Conservation (phyloP, 2,797 vertebrate species). For the Sebastes trivittatus region DNA sequence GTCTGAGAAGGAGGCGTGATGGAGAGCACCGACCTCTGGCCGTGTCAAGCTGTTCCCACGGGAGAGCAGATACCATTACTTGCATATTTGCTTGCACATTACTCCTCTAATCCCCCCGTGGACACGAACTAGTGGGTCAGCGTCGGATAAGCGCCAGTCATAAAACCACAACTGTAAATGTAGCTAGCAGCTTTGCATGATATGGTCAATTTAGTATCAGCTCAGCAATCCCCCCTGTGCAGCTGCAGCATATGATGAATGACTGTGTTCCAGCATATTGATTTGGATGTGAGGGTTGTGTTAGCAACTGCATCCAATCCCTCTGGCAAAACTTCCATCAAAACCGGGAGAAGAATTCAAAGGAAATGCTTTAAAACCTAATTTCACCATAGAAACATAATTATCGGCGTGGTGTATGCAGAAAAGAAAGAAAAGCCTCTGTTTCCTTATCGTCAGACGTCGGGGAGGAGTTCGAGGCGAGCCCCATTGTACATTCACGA, state of each 20-base stretch:
- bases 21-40: constrained; percentile 48
- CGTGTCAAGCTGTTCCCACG: constrained; percentile 43
- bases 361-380: background rate
- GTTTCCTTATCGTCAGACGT: background rate
- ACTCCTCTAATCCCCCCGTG: background rate
- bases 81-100: constrained; percentile 15
- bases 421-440: constrained; percentile 2
- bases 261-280: background rate
- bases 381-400: background rate
- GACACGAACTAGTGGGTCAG: constrained; percentile 9
- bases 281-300: constrained; percentile 8
- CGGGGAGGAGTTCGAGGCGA: background rate
- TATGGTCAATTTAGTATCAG: constrained; percentile 20
- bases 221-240: constrained; percentile 37
- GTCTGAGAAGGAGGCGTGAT: background rate
- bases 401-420: constrained; percentile 2
- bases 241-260: background rate
- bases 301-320: background rate
- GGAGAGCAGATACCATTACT: constrained; percentile 11
- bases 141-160: constrained; percentile 4
- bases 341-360: background rate
- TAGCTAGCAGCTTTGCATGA: constrained; percentile 22
- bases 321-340: constrained; percentile 1
- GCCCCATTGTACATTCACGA: background rate
- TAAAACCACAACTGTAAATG: constrained; percentile 31